phyloP scores from a whole-genome alignment of 2,113 vertebrate genomes.

The Dasyprocta punctata region DNA sequence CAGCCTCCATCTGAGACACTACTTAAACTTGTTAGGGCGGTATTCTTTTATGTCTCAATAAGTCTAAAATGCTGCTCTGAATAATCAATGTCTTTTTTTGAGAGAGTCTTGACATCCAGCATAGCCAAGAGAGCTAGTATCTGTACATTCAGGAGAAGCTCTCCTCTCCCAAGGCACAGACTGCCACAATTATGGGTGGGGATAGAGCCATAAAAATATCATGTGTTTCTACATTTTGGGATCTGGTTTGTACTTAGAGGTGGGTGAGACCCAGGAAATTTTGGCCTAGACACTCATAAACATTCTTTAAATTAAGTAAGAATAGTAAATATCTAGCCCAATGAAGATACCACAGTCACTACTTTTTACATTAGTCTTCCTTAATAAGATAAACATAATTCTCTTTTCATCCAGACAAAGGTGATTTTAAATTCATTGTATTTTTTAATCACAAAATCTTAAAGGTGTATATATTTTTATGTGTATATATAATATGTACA shows the following conservation, averaged over 20 bases:
- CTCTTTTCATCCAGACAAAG: neutral
- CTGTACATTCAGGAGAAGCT: neutral
- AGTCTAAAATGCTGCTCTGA: neutral
- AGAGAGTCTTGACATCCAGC: neutral
- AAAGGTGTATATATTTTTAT: neutral
- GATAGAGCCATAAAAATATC: neutral
- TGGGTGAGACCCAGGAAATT: neutral
- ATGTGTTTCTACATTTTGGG: constrained; percentile 45
- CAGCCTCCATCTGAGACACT: neutral
- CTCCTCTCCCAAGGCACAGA: neutral
- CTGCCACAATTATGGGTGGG: neutral
- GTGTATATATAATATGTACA: neutral
- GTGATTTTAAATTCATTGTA: constrained; percentile 45
- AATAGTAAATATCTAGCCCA: constrained; percentile 4
- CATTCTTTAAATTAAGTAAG: constrained; percentile 37
- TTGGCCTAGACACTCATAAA: neutral
- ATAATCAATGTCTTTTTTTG: neutral
- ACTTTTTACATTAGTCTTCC: constrained; percentile 28
- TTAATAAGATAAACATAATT: constrained; percentile 16
- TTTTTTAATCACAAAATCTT: constrained; percentile 25
- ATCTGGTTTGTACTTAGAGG: constrained; percentile 2
- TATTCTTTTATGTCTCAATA: neutral
- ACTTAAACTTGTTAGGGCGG: neutral
- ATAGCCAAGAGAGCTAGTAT: neutral
- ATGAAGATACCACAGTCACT: neutral